These are phyloP conservation scores for Thymallus thymallus DNA, from an alignment of 2,113 vertebrate genomes.

Conservation along the genomic window DNA sequence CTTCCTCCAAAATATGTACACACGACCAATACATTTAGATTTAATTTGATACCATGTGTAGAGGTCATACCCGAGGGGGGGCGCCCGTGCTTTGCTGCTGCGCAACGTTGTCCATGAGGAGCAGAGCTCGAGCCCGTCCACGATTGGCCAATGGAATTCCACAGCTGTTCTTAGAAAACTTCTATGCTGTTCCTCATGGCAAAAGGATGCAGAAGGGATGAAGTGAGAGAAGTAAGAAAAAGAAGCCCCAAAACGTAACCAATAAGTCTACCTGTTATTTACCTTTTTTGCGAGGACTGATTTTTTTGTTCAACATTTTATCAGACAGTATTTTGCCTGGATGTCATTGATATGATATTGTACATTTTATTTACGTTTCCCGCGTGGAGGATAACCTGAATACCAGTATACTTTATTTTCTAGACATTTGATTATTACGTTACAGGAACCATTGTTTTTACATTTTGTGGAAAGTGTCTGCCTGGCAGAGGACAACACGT, in stretches of 20 bases:
- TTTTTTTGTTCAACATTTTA: background rate
- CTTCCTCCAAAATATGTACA: no score
- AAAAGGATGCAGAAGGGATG: constrained; percentile 9
- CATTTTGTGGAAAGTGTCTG: background rate
- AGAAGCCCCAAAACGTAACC: background rate
- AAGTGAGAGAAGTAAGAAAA: background rate
- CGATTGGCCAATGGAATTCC: constrained; percentile 3
- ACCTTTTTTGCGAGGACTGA: background rate
- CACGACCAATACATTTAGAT: background rate
- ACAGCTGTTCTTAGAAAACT: background rate
- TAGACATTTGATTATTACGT: background rate
- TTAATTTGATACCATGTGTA: no score
- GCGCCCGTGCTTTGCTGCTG: background rate
- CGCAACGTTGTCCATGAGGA: no score
- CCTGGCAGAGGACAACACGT: background rate
- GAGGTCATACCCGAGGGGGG: background rate
- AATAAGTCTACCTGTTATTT: background rate
- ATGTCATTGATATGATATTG: no score
- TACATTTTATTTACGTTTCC: no score
- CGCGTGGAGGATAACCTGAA: no score
- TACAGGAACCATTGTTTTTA: background rate
- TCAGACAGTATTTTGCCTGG: background rate
- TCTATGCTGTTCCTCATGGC: background rate
- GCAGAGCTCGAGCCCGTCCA: background rate
- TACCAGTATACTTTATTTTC: background rate